These are phyloP conservation scores for Jordanella pulchra DNA, from an alignment of 2,797 vertebrate genomes.

Conservation along the genomic window DNA sequence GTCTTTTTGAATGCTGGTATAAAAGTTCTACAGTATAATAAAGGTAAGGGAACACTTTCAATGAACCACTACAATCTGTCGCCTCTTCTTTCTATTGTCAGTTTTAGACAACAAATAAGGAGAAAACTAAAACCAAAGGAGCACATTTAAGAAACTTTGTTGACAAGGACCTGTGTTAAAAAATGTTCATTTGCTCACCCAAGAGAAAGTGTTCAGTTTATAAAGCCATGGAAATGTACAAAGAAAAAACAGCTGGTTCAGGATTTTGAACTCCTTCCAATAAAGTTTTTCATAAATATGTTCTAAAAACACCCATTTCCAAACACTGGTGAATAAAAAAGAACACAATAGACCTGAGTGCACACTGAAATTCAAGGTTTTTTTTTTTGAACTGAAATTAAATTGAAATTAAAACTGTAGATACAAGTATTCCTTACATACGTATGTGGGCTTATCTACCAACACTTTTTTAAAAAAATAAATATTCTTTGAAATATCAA, in stretches of 20 bases:
- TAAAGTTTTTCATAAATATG: background rate
- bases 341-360: background rate
- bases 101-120: conserved; percentile 8
- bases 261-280: background rate
- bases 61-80: conserved; percentile 8
- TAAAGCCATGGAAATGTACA: background rate
- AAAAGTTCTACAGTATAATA: conserved; percentile 21
- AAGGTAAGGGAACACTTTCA: conserved; percentile 20
- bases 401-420: no score
- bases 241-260: background rate
- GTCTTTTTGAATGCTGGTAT: conserved; percentile 24
- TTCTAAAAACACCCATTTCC: background rate
- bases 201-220: no score
- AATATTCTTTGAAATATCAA: background rate
- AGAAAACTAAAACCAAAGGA: background rate
- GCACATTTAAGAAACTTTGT: conserved; percentile 8
- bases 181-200: no score
- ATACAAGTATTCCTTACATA: background rate
- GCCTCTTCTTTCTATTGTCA: conserved; percentile 1
- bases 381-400: no score
- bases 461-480: background rate
- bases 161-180: background rate
- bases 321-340: background rate
- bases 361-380: background rate
- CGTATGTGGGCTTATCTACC: background rate